A percentile compares a stretch with the other conserved stretches of the same genome.
These are phyloP conservation scores for Misgurnus anguillicaudatus DNA, from an alignment of 2,113 vertebrate genomes.

Conservation along the genomic window DNA sequence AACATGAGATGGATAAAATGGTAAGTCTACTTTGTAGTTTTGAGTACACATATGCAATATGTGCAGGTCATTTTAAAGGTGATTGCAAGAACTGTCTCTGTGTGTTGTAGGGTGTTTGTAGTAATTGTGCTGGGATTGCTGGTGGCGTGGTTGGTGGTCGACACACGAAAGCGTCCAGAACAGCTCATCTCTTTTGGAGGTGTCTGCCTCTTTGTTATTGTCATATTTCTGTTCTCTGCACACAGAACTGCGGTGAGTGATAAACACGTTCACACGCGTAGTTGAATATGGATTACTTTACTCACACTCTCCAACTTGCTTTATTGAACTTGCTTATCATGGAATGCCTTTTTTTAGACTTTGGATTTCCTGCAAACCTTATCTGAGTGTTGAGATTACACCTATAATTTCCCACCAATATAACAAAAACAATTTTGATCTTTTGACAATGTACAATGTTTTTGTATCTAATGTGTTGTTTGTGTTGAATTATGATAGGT, in stretches of 20 bases:
- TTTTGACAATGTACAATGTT: neutral
- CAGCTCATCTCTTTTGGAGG: slow-evolving; percentile 90
- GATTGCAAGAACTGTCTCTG: neutral
- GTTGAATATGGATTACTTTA: too few species aligned
- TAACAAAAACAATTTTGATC: neutral
- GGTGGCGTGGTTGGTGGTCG: slow-evolving; percentile 80
- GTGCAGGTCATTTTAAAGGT: too few species aligned
- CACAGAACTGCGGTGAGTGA: slow-evolving; percentile 79
- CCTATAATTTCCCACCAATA: neutral
- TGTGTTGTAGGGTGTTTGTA: slow-evolving; percentile 79
- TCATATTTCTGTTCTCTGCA: slow-evolving; percentile 84
- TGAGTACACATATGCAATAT: too few species aligned
- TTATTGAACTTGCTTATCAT: slow-evolving; percentile 53
- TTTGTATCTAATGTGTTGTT: neutral
- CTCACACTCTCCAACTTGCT: slow-evolving; percentile 6
- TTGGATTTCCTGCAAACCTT: slow-evolving; percentile 56
- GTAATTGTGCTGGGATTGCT: slow-evolving; percentile 71
- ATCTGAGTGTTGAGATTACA: slow-evolving; percentile 37
- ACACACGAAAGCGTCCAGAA: slow-evolving; percentile 78
- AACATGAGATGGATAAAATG: slow-evolving; percentile 84
- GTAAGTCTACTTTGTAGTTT: slow-evolving; percentile 70
- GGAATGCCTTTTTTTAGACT: slow-evolving; percentile 48
- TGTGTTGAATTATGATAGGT: slow-evolving; percentile 72
- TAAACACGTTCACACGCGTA: neutral
- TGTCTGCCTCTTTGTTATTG: slow-evolving; percentile 76